phyloP scores from a whole-genome alignment of 1,140 invertebrate genomes.

The Brachionus rotundiformis region DNA sequence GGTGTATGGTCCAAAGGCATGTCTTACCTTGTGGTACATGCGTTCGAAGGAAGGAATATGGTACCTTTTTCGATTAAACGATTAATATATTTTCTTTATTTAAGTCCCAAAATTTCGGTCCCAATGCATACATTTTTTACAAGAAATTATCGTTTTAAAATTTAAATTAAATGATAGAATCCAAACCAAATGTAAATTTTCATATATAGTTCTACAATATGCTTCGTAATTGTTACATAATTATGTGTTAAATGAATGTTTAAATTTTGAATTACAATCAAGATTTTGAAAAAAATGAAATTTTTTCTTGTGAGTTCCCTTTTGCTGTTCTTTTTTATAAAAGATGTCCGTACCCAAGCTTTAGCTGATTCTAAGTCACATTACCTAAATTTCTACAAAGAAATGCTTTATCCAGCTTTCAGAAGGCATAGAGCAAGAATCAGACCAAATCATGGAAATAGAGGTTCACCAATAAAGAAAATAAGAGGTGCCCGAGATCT shows the following conservation, averaged over 20 bases:
- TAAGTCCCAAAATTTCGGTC: too few species aligned
- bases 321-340: neutral
- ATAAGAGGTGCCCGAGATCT: neutral
- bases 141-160: too few species aligned
- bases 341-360: neutral
- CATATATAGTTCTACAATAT: neutral
- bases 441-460: neutral
- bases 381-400: slow-evolving; percentile 28
- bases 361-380: slow-evolving; percentile 24
- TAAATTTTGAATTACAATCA: neutral
- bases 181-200: too few species aligned
- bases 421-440: neutral
- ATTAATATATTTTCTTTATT: too few species aligned
- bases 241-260: neutral
- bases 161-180: too few species aligned
- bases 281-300: neutral
- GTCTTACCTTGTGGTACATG: too few species aligned
- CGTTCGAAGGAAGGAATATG: too few species aligned
- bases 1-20: too few species aligned
- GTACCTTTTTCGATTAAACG: too few species aligned
- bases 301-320: neutral
- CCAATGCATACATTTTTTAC: too few species aligned
- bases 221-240: neutral
- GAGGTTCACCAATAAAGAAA: neutral
- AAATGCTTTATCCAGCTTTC: slow-evolving; percentile 41